Evolutionary conservation across 2,113 vertebrate genomes (phyloP).

Genomic region (Pelmatolapia mariae): DNA sequence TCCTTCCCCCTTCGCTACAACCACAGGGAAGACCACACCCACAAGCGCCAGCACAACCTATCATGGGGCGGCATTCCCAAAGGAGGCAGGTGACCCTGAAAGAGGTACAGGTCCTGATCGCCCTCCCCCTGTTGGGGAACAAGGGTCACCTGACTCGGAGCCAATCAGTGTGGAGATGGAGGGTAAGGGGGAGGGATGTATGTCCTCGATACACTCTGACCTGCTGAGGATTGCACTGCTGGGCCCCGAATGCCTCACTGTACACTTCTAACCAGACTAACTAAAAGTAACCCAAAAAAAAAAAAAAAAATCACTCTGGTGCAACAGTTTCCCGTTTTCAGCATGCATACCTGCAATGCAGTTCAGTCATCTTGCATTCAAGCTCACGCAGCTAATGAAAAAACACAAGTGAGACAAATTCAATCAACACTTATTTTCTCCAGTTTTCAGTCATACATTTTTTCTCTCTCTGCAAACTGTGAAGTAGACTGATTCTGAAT

Average conservation of each 20-base stretch:
- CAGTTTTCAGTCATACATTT: background rate
- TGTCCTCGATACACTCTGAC: conserved; percentile 46
- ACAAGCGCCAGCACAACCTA: conserved; percentile 74
- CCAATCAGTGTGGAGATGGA: conserved; percentile 83
- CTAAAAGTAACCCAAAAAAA: background rate
- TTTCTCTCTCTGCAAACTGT: background rate
- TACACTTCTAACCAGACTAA: conserved; percentile 51
- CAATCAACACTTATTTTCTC: background rate
- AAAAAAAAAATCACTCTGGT: conserved; percentile 11
- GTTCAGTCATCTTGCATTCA: background rate
- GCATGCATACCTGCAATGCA: background rate
- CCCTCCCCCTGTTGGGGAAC: conserved; percentile 72
- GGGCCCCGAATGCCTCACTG: conserved; percentile 58
- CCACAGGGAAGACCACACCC: conserved; percentile 80
- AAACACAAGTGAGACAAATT: background rate
- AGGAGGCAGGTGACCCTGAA: conserved; percentile 74
- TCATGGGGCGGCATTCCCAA: conserved; percentile 69
- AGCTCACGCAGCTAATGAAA: background rate
- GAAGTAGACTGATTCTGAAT: background rate
- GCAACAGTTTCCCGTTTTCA: background rate
- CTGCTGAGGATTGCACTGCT: conserved; percentile 67
- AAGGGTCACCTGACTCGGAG: conserved; percentile 77
- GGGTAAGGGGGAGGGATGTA: conserved; percentile 79
- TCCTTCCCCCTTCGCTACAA: conserved; percentile 60
- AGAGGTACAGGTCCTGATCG: conserved; percentile 76